Percentiles rank a stretch among this genome's conserved stretches.
Evolutionary conservation across 2,888 invertebrate species (phyloP).

Genomic region (Cloeon dipterum): DNA sequence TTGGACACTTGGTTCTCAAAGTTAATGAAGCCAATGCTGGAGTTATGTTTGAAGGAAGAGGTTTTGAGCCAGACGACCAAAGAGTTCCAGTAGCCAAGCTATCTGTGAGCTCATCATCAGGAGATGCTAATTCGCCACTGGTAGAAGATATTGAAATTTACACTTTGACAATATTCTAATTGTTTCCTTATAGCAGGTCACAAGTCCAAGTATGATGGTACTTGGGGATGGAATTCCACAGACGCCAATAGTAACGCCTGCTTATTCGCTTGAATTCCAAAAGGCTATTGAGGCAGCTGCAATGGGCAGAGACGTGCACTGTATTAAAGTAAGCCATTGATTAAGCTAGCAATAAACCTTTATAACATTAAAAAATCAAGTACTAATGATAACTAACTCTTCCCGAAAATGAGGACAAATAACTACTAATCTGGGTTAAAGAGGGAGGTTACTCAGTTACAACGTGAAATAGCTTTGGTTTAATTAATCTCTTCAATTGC

Average conservation of each 20-base stretch:
- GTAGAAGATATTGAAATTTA: no score
- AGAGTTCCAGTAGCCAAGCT: slow-evolving; percentile 53
- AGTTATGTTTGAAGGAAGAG: not conserved
- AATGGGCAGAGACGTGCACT: slow-evolving; percentile 30
- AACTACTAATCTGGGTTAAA: no score
- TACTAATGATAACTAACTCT: not conserved
- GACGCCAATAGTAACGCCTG: slow-evolving; percentile 24
- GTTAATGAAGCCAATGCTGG: slow-evolving; percentile 23
- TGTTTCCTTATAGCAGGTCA: no score
- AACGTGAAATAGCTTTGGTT: no score
- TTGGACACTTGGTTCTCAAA: slow-evolving; percentile 46
- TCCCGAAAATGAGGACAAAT: no score
- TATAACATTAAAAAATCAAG: not conserved
- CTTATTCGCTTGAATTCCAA: slow-evolving; percentile 28
- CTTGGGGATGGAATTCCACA: slow-evolving; percentile 12
- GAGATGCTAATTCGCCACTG: slow-evolving; percentile 4
- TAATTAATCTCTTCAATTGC: no score
- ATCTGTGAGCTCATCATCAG: slow-evolving; percentile 20
- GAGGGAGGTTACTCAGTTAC: no score
- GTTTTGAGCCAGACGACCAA: slow-evolving; percentile 43
- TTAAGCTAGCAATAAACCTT: not conserved
- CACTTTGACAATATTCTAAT: not conserved
- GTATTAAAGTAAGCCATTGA: slow-evolving; percentile 21
- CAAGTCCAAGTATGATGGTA: not conserved
- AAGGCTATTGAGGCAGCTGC: slow-evolving; percentile 29